Evolutionary conservation across 2,113 vertebrate species (phyloP).

Genomic region (Protomyctophum bolini): DNA sequence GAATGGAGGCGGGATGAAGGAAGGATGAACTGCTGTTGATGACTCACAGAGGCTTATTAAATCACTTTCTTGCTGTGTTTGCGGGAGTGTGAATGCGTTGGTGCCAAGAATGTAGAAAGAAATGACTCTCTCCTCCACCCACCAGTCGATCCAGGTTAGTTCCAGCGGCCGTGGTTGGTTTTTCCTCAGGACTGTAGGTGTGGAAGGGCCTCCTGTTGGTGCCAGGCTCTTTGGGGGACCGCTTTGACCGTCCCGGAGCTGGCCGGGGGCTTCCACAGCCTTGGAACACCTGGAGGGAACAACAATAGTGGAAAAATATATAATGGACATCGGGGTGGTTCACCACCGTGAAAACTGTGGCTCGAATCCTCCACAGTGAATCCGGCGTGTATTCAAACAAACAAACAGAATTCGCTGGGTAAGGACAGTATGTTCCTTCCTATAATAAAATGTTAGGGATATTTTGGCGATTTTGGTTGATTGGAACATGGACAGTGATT

Average conservation of each 20-base stretch:
- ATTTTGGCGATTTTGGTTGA: too few species aligned
- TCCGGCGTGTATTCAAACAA: too few species aligned
- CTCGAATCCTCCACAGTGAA: background rate
- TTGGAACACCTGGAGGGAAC: conserved; percentile 81
- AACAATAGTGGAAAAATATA: background rate
- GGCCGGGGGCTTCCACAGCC: conserved; percentile 84
- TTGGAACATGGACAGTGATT: too few species aligned
- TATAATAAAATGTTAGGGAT: too few species aligned
- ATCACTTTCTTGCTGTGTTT: background rate
- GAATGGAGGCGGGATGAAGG: conserved; percentile 39
- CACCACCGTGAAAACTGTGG: background rate
- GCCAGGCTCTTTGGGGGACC: conserved; percentile 78
- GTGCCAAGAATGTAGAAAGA: too few species aligned
- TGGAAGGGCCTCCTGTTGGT: conserved; percentile 76
- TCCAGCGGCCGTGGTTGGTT: conserved; percentile 84
- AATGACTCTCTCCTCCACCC: conserved; percentile 32
- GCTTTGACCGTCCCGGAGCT: conserved; percentile 72
- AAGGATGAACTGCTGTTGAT: conserved; percentile 45
- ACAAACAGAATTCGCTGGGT: background rate
- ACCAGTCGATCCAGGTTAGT: conserved; percentile 88
- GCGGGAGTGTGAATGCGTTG: too few species aligned
- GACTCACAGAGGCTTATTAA: conserved; percentile 54
- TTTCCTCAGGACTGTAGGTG: conserved; percentile 79
- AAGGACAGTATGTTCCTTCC: too few species aligned
- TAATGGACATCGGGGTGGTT: too few species aligned